Conservation (phyloP, 2,113 vertebrate genomes). For the Clinocottus analis region DNA sequence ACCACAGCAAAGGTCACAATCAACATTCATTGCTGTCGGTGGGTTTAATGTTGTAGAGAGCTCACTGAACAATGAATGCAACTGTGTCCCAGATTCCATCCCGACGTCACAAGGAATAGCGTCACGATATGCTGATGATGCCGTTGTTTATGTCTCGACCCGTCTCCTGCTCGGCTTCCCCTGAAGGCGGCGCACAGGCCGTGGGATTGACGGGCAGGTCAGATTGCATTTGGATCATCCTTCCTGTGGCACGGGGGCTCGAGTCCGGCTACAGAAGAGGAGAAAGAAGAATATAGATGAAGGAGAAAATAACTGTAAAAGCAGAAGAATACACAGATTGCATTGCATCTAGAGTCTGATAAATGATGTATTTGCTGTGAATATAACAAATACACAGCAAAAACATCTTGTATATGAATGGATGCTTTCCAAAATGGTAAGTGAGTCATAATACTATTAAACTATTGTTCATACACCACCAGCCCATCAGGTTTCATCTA, state of each 20-base stretch:
- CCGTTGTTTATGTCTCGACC: conserved; percentile 57
- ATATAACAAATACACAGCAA: not conserved
- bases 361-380: conserved; percentile 22
- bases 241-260: conserved; percentile 14
- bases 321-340: conserved; percentile 3
- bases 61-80: conserved; percentile 99
- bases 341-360: conserved; percentile 6
- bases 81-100: conserved; percentile 95
- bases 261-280: conserved; percentile 9
- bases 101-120: conserved; percentile 62
- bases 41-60: conserved; percentile 97
- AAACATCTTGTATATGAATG: conserved; percentile 1
- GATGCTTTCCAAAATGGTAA: not conserved
- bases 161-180: not conserved
- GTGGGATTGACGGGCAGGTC: conserved; percentile 58
- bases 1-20: conserved; percentile 90
- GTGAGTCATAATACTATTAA: not conserved
- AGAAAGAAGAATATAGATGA: conserved; percentile 20
- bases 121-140: conserved; percentile 74
- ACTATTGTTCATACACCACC: not conserved
- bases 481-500: not conserved
- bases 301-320: conserved; percentile 28
- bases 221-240: conserved; percentile 65
- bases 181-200: conserved; percentile 17
- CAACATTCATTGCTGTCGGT: conserved; percentile 99